phyloP scores from a whole-genome alignment of 2,113 vertebrate genomes.

The Tragulus kanchil region DNA sequence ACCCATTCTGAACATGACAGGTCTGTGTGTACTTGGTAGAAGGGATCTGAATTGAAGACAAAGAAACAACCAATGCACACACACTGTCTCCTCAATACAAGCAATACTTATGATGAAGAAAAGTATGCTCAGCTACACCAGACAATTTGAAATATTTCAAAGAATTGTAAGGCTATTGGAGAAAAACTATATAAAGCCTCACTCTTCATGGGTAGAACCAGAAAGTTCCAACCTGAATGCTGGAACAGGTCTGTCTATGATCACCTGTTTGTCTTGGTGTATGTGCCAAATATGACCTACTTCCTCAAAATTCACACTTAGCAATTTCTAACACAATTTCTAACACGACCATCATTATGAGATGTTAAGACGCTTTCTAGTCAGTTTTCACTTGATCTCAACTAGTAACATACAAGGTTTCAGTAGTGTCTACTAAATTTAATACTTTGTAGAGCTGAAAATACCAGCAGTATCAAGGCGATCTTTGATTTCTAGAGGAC shows the following conservation, averaged over 20 bases:
- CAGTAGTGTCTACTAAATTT: not conserved
- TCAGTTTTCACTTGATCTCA: constrained; percentile 15
- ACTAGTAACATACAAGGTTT: not conserved
- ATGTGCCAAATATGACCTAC: not conserved
- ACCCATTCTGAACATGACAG: not conserved
- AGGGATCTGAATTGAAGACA: not conserved
- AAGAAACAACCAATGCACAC: not conserved
- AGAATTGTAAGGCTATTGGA: not conserved
- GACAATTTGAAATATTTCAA: not conserved
- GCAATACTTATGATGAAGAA: not conserved
- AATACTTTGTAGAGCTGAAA: constrained; percentile 14
- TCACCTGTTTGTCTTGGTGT: not conserved
- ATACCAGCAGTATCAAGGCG: not conserved
- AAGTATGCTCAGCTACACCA: not conserved
- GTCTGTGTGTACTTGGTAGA: not conserved
- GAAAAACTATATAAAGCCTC: not conserved
- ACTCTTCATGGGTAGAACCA: not conserved
- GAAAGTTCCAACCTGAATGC: not conserved
- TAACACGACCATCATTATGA: not conserved
- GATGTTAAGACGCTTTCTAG: not conserved
- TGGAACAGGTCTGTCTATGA: not conserved
- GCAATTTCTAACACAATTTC: not conserved
- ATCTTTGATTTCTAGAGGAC: not conserved
- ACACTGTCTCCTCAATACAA: not conserved
- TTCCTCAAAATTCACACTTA: not conserved